Evolutionary conservation across 2,888 invertebrate species (phyloP).

Genomic region (Plusia festucae): DNA sequence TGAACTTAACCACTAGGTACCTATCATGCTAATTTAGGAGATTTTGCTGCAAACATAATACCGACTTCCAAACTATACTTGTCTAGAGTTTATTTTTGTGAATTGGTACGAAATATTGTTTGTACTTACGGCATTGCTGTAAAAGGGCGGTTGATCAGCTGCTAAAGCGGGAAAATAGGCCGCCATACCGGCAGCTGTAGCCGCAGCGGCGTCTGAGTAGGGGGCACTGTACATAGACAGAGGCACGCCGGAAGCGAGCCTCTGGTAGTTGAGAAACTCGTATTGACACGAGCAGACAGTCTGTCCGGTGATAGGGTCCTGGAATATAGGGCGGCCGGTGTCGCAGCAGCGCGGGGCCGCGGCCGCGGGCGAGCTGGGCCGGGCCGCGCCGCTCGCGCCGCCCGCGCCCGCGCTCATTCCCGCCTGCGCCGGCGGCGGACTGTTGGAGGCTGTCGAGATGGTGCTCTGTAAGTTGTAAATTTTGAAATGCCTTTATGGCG

Average conservation of each 20-base stretch:
- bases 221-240: slow-evolving; percentile 95
- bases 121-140: slow-evolving; percentile 94
- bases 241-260: slow-evolving; percentile 93
- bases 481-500: slow-evolving; percentile 89
- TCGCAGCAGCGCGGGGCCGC: slow-evolving; percentile 94
- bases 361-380: slow-evolving; percentile 87
- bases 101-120: slow-evolving; percentile 10
- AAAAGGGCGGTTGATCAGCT: slow-evolving; percentile 96
- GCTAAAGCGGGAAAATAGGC: slow-evolving; percentile 96
- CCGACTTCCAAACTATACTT: slow-evolving; percentile 14
- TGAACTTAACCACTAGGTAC: too few relatives aligned
- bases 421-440: slow-evolving; percentile 91
- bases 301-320: slow-evolving; percentile 96
- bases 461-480: slow-evolving; percentile 90
- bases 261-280: slow-evolving; percentile 95
- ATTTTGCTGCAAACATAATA: slow-evolving; percentile 37
- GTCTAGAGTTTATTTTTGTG: background rate
- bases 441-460: slow-evolving; percentile 93
- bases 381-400: slow-evolving; percentile 86
- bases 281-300: slow-evolving; percentile 97
- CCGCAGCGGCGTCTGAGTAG: slow-evolving; percentile 92
- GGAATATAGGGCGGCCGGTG: slow-evolving; percentile 96
- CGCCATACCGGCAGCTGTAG: slow-evolving; percentile 93
- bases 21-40: background rate
- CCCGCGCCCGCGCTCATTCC: slow-evolving; percentile 89